phyloP scores from a whole-genome alignment of 2,888 invertebrate genomes.

The Pheosia tremula region DNA sequence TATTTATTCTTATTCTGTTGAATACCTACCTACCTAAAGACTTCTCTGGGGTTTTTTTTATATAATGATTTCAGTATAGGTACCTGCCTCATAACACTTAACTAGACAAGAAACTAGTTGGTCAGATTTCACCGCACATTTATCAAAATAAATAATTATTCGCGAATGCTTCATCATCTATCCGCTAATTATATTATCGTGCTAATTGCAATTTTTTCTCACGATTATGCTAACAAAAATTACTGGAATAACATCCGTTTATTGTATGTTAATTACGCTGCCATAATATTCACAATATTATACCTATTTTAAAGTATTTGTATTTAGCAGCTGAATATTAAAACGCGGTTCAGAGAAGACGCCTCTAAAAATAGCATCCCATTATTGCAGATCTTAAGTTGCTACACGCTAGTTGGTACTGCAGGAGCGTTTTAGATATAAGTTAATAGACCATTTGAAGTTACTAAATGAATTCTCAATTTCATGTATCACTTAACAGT shows the following conservation, averaged over 20 bases:
- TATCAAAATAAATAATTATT: conserved; percentile 21
- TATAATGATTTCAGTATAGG: neutral
- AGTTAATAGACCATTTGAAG: no score
- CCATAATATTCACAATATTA: neutral
- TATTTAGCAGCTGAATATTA: no score
- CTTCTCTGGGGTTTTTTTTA: no score
- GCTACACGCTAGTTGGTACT: no score
- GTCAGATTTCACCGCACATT: neutral
- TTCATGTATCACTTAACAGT: no score
- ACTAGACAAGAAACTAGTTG: neutral
- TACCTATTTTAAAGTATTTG: neutral
- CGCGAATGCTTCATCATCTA: conserved; percentile 18
- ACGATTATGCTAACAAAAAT: conserved; percentile 1
- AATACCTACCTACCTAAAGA: no score
- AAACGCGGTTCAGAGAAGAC: no score
- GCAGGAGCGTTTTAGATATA: no score
- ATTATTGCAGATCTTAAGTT: no score
- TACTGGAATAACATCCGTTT: neutral
- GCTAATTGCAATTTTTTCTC: conserved; percentile 28
- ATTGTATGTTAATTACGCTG: neutral
- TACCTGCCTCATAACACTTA: neutral
- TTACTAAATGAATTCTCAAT: no score
- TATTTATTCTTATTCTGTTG: no score
- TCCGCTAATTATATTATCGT: conserved; percentile 18
- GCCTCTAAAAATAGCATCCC: no score